Conservation (phyloP, 2,113 vertebrate genomes). For the Isichthys henryi region DNA sequence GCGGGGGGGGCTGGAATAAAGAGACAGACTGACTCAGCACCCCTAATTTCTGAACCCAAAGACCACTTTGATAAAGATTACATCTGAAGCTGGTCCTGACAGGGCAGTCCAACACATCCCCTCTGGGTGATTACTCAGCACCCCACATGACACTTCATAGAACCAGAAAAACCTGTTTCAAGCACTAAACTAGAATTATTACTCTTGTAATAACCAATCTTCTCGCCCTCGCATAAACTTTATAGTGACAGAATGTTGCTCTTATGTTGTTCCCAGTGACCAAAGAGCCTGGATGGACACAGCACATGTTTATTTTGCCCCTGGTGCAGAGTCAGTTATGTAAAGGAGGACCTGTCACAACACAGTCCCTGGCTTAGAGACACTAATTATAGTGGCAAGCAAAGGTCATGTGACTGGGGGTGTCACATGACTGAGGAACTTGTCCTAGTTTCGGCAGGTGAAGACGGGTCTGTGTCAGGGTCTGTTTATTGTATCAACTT, state of each 20-base stretch:
- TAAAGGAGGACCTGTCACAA: conserved; percentile 45
- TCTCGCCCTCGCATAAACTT: neutral
- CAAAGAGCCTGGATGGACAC: neutral
- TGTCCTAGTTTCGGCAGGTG: conserved; percentile 4
- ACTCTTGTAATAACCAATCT: too few species aligned
- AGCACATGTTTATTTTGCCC: conserved; percentile 40
- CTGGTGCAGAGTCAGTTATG: conserved; percentile 34
- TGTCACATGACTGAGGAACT: conserved; percentile 32
- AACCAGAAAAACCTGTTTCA: neutral
- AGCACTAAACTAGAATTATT: neutral
- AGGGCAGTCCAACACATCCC: neutral
- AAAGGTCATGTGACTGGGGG: conserved; percentile 24
- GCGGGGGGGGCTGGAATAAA: neutral
- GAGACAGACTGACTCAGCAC: neutral
- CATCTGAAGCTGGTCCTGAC: neutral
- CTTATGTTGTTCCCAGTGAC: neutral
- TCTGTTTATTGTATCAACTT: neutral
- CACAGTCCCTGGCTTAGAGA: conserved; percentile 26
- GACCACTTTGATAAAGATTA: neutral
- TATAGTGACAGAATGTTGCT: neutral
- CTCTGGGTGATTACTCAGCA: neutral
- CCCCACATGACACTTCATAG: neutral
- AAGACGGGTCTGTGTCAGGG: neutral
- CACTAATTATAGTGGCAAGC: conserved; percentile 48
- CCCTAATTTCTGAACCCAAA: neutral